Evolutionary conservation across 2,888 invertebrate genomes (phyloP).

Genomic region (Myopa testacea): DNA sequence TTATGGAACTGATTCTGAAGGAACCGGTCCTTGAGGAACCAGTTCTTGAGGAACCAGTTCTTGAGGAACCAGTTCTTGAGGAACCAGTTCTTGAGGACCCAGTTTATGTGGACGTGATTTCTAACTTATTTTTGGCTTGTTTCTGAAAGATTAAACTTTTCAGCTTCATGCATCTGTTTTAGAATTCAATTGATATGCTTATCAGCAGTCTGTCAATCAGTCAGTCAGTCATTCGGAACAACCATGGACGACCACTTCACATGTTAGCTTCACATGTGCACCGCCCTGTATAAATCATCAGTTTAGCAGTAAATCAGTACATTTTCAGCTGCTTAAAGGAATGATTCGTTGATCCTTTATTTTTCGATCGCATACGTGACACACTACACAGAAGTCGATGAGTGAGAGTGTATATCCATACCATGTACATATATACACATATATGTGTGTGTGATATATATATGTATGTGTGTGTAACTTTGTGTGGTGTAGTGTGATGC

Average conservation of each 20-base stretch:
- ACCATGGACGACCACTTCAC: no score
- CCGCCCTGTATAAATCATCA: neutral
- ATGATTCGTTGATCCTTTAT: slow-evolving; percentile 63
- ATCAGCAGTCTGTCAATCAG: neutral
- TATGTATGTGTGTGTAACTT: neutral
- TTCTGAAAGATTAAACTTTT: no score
- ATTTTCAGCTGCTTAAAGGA: slow-evolving; percentile 61
- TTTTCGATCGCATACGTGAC: slow-evolving; percentile 62
- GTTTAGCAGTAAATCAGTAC: slow-evolving; percentile 59
- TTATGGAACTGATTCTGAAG: no score
- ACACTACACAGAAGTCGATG: slow-evolving; percentile 46
- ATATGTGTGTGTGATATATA: neutral
- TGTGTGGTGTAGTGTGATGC: no score
- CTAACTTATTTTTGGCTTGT: no score
- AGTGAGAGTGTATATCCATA: neutral
- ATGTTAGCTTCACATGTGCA: no score
- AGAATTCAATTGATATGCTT: no score
- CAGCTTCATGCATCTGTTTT: neutral
- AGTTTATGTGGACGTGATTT: no score
- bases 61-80: no score
- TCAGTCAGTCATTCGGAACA: neutral
- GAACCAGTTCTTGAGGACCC: no score
- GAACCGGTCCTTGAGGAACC: no score
- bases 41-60: no score
- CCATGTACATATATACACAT: neutral